Evolutionary conservation across 2,797 vertebrate species (phyloP), one percentile per base, ranked within the genome.

Genomic region (Lates japonicus): DNA sequence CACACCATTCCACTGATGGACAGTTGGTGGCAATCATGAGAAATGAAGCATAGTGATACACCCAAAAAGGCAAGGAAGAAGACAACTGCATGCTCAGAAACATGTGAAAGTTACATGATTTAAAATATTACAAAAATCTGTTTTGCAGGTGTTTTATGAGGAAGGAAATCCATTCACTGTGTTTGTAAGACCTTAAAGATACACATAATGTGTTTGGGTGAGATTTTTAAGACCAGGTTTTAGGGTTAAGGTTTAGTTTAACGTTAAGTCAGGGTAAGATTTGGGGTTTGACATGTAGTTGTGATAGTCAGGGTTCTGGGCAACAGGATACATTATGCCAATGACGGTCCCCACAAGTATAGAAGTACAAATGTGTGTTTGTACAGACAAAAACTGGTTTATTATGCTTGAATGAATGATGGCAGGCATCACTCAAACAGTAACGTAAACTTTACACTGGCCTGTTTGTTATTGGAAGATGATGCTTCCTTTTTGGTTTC

Each of bases 391-490:
- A 86, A 74, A 70, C 1, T 74, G 51, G 59, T 87, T 87, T 86
- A 64, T 85, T 84, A 62, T 86, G 60, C 48, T 86, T 81, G 42
- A 79, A 75, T 72, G 75, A 78, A 60, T 75, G 22, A 76, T 78
- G 54, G 57, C 65, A 61, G 70, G 71, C 74, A 78, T 78, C 65
- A 54, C 31, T 68, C 52, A 76, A 65, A 78, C 70, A 71, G 10
- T 60, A 73, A 81, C 42, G 20, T 84, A 86, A 86, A 82, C 82
- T 75, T 79, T 73, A 71, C 79, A 61, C 80, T 70, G 60, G 25
- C 70, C 57, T 70, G 77, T 88, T 90, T 88, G 70, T 83, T 87
- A 9, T 76, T 83, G 35, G 44, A 75, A 52, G 31, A 74, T 37
- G 16, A 78, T 57, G 70, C 70, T 81, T 86, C 75, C 75, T 81